Evolutionary conservation across 2,888 invertebrate genomes (phyloP), one percentile per base, ranked within the genome.

Genomic region (Tryphoninae sp.): DNA sequence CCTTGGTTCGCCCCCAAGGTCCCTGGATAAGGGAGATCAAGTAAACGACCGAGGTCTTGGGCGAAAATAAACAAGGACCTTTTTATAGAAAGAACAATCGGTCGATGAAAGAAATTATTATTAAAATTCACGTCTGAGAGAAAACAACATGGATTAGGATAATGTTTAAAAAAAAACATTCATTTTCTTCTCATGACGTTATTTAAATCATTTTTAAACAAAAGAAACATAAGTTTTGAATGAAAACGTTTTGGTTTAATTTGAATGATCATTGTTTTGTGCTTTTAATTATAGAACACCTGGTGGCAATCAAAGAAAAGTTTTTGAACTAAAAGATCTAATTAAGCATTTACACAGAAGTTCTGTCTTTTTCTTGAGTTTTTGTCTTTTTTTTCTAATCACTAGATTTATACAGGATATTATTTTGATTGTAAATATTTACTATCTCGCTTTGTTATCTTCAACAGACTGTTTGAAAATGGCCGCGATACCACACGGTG

Each of bases 401-500:
- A 23, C 40, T 53, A 16, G 53, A 51, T 72, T 33, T 53, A 1
- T 33, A 64, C 11, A 3, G 26, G 61, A 26, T 19, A 33, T 23
- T 22, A 72, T 58, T 69, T 77, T 55, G 51, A 73, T 19, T 19
- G 19, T 68, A 53, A 11, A 33, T 49, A 45, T 76, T 33, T 26
- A 42, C 7, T 22, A 51, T 13, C 59, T 71, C 16, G 19, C n/a
- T 51, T 51, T 76, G 42, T 81, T 83, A 68, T 68, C 69, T 64
- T 51, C 62, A 8, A 13, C 81, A 86, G 91, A 85, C 84, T 91
- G 90, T 78, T 90, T 89, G 80, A 92, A 88, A 59, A 96, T 96
- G 96, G 94, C 96, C 68, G 93, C 95, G n/a, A 93, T 96, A 84
- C 96, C 96, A 0, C 96, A 96, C 85, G 95, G 95, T 53, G 95